Percentiles rank a stretch among this genome's conserved stretches.
These are phyloP conservation scores for Caenorhabditis macrosperma DNA, from an alignment of 2,888 invertebrate genomes.

Conservation along the genomic window DNA sequence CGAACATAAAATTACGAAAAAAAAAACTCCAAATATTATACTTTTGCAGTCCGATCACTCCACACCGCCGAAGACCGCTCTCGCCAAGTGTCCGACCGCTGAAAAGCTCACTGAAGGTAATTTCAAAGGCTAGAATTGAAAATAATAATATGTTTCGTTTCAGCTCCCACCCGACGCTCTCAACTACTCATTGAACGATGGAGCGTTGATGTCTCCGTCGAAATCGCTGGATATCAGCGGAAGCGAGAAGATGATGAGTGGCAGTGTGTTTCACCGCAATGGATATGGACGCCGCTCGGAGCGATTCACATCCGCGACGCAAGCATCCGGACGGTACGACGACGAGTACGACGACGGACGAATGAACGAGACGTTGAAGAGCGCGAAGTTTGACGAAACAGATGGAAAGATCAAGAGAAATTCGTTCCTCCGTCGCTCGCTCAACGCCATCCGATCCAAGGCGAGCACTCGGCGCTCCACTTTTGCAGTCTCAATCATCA, in stretches of 20 bases:
- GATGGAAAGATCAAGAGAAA: constrained; percentile 42
- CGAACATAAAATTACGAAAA: too few relatives aligned
- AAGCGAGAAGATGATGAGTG: background rate
- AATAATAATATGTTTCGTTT: too few relatives aligned
- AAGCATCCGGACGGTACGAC: background rate
- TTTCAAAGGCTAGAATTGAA: too few relatives aligned
- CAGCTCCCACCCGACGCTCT: background rate
- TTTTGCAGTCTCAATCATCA: background rate
- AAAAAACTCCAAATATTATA: too few relatives aligned
- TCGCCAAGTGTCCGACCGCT: constrained; percentile 39
- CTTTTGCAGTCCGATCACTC: constrained; percentile 34
- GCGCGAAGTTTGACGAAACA: background rate
- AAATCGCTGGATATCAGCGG: background rate
- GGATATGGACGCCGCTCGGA: constrained; percentile 54
- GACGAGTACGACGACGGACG: constrained; percentile 4
- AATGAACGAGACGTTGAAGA: background rate
- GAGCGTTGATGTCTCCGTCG: background rate
- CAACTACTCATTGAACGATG: background rate
- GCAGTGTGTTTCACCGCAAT: constrained; percentile 18
- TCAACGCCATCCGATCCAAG: constrained; percentile 43
- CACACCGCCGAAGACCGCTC: constrained; percentile 37
- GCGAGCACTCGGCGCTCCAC: background rate
- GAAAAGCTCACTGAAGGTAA: constrained; percentile 48
- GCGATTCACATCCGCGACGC: constrained; percentile 27
- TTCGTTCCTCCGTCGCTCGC: constrained; percentile 38